Conservation (phyloP, 2,888 invertebrate species). For the Oscheius sp. region DNA sequence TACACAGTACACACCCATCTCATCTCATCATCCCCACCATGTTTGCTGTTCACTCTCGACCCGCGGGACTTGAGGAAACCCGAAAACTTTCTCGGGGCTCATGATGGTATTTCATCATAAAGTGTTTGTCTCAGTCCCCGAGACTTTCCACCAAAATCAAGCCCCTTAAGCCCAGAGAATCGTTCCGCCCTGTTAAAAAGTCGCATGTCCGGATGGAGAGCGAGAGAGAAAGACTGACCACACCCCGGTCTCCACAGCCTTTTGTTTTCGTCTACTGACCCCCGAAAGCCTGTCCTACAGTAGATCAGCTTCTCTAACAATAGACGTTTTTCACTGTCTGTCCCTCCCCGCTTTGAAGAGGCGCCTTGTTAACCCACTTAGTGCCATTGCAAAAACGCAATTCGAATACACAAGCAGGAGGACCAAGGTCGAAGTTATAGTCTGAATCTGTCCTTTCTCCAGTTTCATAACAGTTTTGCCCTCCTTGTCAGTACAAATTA, state of each 20-base stretch:
- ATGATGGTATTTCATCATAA: too few species aligned
- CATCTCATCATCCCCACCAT: neutral
- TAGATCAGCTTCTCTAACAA: too few species aligned
- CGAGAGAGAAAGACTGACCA: neutral
- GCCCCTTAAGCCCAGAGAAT: neutral
- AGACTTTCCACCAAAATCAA: slow-evolving; percentile 11
- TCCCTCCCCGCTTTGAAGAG: slow-evolving; percentile 17
- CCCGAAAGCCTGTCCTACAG: too few species aligned
- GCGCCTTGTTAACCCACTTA: slow-evolving; percentile 37
- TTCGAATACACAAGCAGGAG: slow-evolving; percentile 34
- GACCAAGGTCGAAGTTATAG: neutral
- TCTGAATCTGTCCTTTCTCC: too few species aligned
- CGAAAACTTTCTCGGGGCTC: neutral
- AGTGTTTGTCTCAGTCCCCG: neutral
- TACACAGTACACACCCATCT: too few species aligned
- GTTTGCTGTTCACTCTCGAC: neutral
- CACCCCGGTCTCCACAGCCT: neutral
- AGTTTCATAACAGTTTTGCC: too few species aligned
- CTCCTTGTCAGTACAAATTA: too few species aligned
- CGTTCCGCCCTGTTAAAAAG: too few species aligned
- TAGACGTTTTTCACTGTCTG: too few species aligned
- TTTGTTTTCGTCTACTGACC: neutral
- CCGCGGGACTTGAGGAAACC: neutral
- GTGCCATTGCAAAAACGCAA: slow-evolving; percentile 38
- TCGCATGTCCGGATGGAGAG: neutral